A percentile compares a stretch with the other conserved stretches of the same genome.
These are phyloP conservation scores for Etia nguti DNA, from an alignment of 2,113 vertebrate species.

Conservation along the genomic window DNA sequence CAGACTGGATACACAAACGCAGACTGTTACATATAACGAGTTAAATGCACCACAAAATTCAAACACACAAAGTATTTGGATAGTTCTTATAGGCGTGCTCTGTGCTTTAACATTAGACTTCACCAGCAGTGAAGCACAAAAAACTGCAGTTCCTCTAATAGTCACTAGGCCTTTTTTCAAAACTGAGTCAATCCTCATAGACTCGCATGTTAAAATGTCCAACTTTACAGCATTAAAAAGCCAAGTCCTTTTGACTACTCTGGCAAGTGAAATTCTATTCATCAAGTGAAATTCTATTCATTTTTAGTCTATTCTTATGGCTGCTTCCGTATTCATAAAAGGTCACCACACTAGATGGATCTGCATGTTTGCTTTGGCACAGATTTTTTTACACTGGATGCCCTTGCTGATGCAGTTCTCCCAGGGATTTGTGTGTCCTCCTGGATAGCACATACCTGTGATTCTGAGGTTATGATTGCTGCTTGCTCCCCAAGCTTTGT, in stretches of 20 bases:
- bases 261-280: neutral
- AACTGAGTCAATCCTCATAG: neutral
- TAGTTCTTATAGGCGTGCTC: neutral
- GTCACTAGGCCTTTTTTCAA: neutral
- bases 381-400: no score
- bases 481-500: no score
- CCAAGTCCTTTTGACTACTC: neutral
- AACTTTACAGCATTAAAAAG: neutral
- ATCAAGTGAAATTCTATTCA: neutral
- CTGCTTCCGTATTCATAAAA: no score
- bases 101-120: neutral
- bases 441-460: no score
- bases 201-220: neutral
- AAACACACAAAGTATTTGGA: neutral
- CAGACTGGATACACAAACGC: constrained; percentile 68
- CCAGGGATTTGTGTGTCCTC: no score
- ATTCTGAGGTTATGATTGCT: neutral
- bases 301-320: neutral
- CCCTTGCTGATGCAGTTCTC: no score
- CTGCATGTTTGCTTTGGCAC: no score
- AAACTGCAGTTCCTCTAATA: neutral
- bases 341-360: no score
- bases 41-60: neutral
- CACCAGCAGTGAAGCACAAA: neutral
- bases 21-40: neutral